Percentiles rank a stretch among this genome's conserved stretches.
Evolutionary conservation across 2,888 invertebrate genomes (phyloP).

Genomic region (Drosophila nr. perissopoda): DNA sequence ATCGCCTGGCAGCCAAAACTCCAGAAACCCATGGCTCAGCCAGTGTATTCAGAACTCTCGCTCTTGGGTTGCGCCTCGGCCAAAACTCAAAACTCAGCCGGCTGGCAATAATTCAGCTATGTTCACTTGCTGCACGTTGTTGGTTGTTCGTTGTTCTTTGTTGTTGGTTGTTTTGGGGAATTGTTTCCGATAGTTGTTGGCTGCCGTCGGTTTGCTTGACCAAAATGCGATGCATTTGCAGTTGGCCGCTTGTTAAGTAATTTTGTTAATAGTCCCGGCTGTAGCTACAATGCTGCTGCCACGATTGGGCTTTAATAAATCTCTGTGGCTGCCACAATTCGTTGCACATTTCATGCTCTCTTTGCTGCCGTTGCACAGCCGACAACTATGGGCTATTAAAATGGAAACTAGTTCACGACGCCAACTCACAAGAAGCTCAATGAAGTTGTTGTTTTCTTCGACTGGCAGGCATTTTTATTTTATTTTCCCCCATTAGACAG

Average conservation of each 20-base stretch:
- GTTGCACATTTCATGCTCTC: conserved; percentile 81
- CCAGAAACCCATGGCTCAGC: neutral
- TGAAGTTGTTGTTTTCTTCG: conserved; percentile 55
- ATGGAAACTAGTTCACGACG: conserved; percentile 72
- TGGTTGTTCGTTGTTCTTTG: conserved; percentile 18
- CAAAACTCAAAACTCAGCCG: conserved; percentile 72
- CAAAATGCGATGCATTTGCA: conserved; percentile 63
- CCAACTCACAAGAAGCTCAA: conserved; percentile 57
- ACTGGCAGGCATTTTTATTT: conserved; percentile 13
- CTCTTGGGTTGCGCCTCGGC: conserved; percentile 15
- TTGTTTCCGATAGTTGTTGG: conserved; percentile 33
- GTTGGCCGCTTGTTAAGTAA: conserved; percentile 77
- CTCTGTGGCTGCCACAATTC: conserved; percentile 78
- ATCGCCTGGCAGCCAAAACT: conserved; percentile 50
- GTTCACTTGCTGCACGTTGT: conserved; percentile 35
- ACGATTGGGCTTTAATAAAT: conserved; percentile 71
- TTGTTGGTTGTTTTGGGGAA: conserved; percentile 1
- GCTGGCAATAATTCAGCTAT: conserved; percentile 71
- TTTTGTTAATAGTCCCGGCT: conserved; percentile 74
- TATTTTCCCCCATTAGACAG: conserved; percentile 2
- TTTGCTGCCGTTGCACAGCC: conserved; percentile 51
- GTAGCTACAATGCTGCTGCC: neutral
- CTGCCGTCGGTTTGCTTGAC: conserved; percentile 35
- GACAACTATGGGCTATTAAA: conserved; percentile 61
- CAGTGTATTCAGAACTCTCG: conserved; percentile 12